Evolutionary conservation across 1,140 invertebrate species (phyloP), one percentile per base, ranked within the genome.

Genomic region (Drosophila nikananu): DNA sequence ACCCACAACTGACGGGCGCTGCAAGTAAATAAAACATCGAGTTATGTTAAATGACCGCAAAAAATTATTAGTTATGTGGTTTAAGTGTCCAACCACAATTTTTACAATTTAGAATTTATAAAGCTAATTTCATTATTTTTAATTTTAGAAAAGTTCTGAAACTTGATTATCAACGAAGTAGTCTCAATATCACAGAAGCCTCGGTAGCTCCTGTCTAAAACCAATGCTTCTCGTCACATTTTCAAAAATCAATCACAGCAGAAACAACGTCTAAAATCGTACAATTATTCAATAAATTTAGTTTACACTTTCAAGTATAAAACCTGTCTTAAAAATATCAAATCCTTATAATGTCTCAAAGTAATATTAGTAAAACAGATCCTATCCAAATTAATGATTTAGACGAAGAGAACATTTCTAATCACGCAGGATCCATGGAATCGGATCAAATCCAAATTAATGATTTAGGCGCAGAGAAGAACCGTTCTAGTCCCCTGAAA

Each of bases 1-100:
- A 39, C 19, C 19, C 19, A 5, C n/a, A 21, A 35, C 3, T 37
- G 52, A 21, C 52, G 23, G 19, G 8, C 35, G 25, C 21, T 60
- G 13, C 23, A 23, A n/a, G n/a, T 23, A 66, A 63, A 46, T 66
- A 30, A 44, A 66, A 46, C 27, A 42, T 25, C 0, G 12, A 13
- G 23, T 44, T 35, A n/a, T 39, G 51, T 3, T 30, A 30, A 58
- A 23, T 61, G 4, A 55, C 32, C 32, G 9, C 32, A 55, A 7
- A 10, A 23, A 39, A 39, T 21, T 25, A 25, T 25, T 37, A 37
- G 13, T 30, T 12, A 42, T 65, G 27, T 13, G 37, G 17, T 15
- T 25, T 5, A 42, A 23, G 19, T 55, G 8, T 23, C n/a, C 0
- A 12, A 17, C n/a, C n/a, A n/a, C n/a, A n/a, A n/a, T 5, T 12